These are phyloP conservation scores for Lepus europaeus DNA, from an alignment of 2,113 vertebrate genomes.

Conservation along the genomic window DNA sequence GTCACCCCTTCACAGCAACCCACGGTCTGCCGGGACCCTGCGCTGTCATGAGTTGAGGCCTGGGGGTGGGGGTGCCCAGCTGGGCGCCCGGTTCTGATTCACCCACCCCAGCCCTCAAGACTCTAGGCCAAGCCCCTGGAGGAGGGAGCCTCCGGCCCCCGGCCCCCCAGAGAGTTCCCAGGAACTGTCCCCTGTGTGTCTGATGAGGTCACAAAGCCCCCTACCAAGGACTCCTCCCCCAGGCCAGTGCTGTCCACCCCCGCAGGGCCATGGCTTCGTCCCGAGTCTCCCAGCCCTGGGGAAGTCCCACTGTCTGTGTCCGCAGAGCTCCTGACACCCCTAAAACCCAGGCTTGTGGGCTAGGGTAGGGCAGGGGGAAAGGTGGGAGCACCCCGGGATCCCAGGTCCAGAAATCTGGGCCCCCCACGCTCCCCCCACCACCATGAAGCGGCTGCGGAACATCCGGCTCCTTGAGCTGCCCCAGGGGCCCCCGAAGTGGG, in stretches of 20 bases:
- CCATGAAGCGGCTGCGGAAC: constrained; percentile 62
- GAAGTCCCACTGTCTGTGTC: not conserved
- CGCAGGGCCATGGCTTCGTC: not conserved
- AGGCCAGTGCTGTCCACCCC: not conserved
- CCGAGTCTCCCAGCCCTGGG: not conserved
- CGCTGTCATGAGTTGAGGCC: not conserved
- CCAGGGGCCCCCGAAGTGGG: constrained; percentile 34
- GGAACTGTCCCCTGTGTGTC: not conserved
- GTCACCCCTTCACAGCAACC: not conserved
- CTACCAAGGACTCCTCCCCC: constrained; percentile 27
- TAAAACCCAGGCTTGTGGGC: not conserved
- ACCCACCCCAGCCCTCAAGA: not conserved
- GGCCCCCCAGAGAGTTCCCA: not conserved
- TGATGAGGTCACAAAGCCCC: constrained; percentile 79
- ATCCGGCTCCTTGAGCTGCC: rapidly evolving
- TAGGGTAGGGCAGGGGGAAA: not conserved
- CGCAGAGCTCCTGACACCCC: not conserved
- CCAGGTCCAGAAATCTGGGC: not conserved
- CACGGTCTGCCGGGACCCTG: too few species aligned
- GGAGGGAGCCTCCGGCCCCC: not conserved
- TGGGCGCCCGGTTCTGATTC: not conserved
- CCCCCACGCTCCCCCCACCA: not conserved
- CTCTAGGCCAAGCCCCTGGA: not conserved
- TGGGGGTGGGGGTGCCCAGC: not conserved
- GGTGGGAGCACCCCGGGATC: not conserved